Conservation (phyloP, 2,797 vertebrate species). For the Leucoraja ocellata region DNA sequence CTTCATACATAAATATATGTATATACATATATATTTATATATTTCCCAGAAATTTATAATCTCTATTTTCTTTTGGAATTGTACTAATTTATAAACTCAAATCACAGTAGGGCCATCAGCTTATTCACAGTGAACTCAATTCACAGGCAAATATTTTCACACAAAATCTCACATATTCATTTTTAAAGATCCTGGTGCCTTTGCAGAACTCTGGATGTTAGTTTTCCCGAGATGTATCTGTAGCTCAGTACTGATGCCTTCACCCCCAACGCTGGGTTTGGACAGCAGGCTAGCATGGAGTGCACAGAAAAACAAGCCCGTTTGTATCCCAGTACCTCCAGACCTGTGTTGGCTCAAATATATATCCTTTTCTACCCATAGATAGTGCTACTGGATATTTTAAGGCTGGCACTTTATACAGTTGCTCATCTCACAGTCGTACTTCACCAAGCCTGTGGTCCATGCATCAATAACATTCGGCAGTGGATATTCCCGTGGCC, state of each 20-base stretch:
- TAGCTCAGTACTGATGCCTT: background rate
- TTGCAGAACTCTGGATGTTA: background rate
- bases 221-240: conserved; percentile 16
- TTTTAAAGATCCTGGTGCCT: conserved; percentile 3
- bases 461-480: background rate
- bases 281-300: background rate
- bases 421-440: background rate
- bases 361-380: background rate
- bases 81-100: conserved; percentile 10
- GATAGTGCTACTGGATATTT: background rate
- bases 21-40: conserved; percentile 34
- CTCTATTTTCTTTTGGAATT: conserved; percentile 20
- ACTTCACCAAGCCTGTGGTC: background rate
- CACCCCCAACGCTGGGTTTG: too few relatives aligned
- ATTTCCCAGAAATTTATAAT: conserved; percentile 33
- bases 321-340: background rate
- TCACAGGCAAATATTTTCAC: conserved; percentile 4
- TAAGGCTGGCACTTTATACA: conserved; percentile 24
- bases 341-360: background rate
- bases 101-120: background rate
- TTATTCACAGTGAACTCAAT: conserved; percentile 24
- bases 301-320: background rate
- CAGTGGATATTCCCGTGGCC: background rate
- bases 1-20: conserved; percentile 37
- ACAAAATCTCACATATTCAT: conserved; percentile 13